Percentiles rank a stretch among this genome's conserved stretches.
Conservation (phyloP, 2,888 invertebrate species). For the Gryllus longicercus region DNA sequence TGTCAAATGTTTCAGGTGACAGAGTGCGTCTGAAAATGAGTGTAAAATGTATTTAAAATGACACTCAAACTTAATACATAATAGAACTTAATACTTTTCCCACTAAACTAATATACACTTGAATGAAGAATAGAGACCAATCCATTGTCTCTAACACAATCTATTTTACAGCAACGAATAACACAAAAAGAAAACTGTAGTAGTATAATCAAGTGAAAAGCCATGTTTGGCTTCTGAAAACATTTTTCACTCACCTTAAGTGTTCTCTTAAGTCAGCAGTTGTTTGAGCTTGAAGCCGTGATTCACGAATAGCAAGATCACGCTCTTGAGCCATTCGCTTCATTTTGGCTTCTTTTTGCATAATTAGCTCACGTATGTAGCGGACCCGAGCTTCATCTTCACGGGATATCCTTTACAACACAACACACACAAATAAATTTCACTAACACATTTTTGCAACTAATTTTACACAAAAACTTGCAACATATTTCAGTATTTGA, state of each 20-base stretch:
- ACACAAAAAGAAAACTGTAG: no score
- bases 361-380: slow-evolving; percentile 40
- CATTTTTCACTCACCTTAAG: slow-evolving; percentile 39
- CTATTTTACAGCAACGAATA: no score
- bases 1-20: slow-evolving; percentile 43
- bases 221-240: not conserved
- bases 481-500: not conserved
- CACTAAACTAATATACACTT: no score
- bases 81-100: no score
- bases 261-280: slow-evolving; percentile 43
- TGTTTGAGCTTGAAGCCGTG: slow-evolving; percentile 41
- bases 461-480: not conserved
- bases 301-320: slow-evolving; percentile 41
- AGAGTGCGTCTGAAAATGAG: slow-evolving; percentile 40
- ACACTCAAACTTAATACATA: no score
- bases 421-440: not conserved
- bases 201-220: not conserved
- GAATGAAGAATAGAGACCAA: no score
- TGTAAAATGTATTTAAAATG: no score
- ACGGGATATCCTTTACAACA: slow-evolving; percentile 39
- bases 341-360: slow-evolving; percentile 42
- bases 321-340: slow-evolving; percentile 40
- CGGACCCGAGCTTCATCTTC: slow-evolving; percentile 41
- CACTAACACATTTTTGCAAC: not conserved
- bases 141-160: no score